phyloP scores from a whole-genome alignment of 2,113 vertebrate species.

The Hypocryptadius cinnamomeus region DNA sequence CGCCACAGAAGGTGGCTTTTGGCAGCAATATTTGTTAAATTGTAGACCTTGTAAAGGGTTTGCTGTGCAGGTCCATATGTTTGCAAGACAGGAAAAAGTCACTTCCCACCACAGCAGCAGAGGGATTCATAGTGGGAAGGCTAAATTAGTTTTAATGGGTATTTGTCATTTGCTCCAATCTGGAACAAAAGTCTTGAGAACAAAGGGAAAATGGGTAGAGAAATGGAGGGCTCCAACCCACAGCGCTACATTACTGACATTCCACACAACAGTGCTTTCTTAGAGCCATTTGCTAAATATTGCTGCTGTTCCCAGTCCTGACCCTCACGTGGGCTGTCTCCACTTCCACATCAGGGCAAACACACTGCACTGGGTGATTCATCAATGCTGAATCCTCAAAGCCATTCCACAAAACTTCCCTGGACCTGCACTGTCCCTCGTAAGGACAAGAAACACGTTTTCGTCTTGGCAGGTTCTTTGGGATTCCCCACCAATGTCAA shows the following conservation, averaged over 20 bases:
- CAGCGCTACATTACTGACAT: neutral
- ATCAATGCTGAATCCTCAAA: neutral
- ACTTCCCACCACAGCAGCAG: neutral
- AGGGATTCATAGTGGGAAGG: neutral
- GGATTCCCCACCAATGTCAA: neutral
- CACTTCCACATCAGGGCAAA: neutral
- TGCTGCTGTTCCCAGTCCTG: neutral
- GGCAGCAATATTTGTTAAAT: neutral
- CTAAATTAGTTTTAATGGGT: slow-evolving; percentile 18
- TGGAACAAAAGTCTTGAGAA: neutral
- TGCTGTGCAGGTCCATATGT: neutral
- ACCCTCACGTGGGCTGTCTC: neutral
- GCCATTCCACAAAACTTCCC: neutral
- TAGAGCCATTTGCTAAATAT: neutral
- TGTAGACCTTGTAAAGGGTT: neutral
- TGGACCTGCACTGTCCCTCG: neutral
- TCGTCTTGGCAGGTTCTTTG: neutral
- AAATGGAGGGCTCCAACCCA: neutral
- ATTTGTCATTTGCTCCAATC: neutral
- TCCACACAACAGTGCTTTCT: neutral
- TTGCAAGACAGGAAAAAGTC: neutral
- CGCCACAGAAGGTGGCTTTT: neutral
- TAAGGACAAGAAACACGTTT: neutral
- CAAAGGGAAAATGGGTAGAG: neutral
- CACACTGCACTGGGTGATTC: neutral